phyloP scores from a whole-genome alignment of 2,888 invertebrate genomes.

The Thymelicus sylvestris region DNA sequence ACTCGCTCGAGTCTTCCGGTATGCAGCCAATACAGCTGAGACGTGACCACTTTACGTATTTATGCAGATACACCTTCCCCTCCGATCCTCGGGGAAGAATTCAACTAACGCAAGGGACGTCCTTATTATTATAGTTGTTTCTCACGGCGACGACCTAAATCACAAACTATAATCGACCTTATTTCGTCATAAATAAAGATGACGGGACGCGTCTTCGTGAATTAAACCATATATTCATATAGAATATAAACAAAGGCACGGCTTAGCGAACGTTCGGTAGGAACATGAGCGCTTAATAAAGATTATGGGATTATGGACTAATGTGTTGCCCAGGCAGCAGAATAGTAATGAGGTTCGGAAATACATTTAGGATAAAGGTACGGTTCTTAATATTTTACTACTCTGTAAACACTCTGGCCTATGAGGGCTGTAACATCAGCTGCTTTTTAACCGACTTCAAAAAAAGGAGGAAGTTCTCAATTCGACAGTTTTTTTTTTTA shows the following conservation, averaged over 20 bases:
- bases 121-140: slow-evolving; percentile 56
- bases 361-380: slow-evolving; percentile 30
- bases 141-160: slow-evolving; percentile 38
- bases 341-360: slow-evolving; percentile 37
- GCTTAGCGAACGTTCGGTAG: slow-evolving; percentile 60
- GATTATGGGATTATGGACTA: slow-evolving; percentile 51
- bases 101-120: slow-evolving; percentile 65
- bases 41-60: slow-evolving; percentile 80
- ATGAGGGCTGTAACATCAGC: neutral
- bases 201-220: slow-evolving; percentile 20
- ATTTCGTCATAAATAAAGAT: slow-evolving; percentile 15
- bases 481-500: too few relatives aligned
- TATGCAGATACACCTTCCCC: slow-evolving; percentile 71
- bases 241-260: slow-evolving; percentile 49
- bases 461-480: too few relatives aligned
- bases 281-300: slow-evolving; percentile 57
- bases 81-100: slow-evolving; percentile 60
- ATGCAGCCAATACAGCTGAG: slow-evolving; percentile 65
- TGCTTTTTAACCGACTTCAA: too few relatives aligned
- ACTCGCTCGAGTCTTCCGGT: slow-evolving; percentile 36
- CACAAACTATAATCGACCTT: slow-evolving; percentile 19
- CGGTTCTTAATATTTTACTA: slow-evolving; percentile 11
- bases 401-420: neutral
- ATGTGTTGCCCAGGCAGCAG: slow-evolving; percentile 30
- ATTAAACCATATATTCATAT: slow-evolving; percentile 30